Evolutionary conservation across 2,888 invertebrate species (phyloP), one percentile per base, ranked within the genome.

Genomic region (Synanthedon vespiformis): DNA sequence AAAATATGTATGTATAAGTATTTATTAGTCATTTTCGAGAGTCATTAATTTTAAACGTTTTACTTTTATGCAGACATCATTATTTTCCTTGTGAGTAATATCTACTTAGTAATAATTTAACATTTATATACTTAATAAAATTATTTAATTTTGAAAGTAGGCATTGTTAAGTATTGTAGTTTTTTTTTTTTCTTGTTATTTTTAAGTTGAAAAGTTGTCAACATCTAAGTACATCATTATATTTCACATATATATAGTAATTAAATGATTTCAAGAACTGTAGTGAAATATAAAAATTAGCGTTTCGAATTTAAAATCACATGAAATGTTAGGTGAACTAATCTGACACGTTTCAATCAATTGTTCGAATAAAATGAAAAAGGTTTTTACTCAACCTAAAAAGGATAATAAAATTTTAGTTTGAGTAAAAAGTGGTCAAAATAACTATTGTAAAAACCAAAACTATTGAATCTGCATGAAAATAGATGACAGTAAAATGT

Each of bases 271-370:
- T n/a, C n/a, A 44, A 44, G 14, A 44, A 13, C 44, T 14, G 44
- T 44, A 44, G 44, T 13, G 2, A 13, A 44, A 44, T 44, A n/a
- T 5, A 13, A 44, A 44, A 44, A 44, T 44, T 44, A 44, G 14
- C 59, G 69, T 73, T 73, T 72, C 44, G 68, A 71, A 70, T 70
- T 61, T 74, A 72, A 76, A 76, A 72, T 74, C 74, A 74, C 73
- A 70, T 69, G 71, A 77, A 74, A 70, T 64, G 34, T 44, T 44
- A 8, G 44, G 5, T 58, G 59, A 61, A 52, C n/a, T 48, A 55
- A 48, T 51, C 49, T 48, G 13, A 44, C 14, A 44, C 13, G 1
- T 12, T 44, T 44, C 44, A 13, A 44, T 8, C 44, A 44, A 44
- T 44, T 44, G 6, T 13, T 44, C 13, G 8, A 44, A 12, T 44